These are phyloP conservation scores for Abrostola triplasia DNA, from an alignment of 2,888 invertebrate species.

Conservation along the genomic window DNA sequence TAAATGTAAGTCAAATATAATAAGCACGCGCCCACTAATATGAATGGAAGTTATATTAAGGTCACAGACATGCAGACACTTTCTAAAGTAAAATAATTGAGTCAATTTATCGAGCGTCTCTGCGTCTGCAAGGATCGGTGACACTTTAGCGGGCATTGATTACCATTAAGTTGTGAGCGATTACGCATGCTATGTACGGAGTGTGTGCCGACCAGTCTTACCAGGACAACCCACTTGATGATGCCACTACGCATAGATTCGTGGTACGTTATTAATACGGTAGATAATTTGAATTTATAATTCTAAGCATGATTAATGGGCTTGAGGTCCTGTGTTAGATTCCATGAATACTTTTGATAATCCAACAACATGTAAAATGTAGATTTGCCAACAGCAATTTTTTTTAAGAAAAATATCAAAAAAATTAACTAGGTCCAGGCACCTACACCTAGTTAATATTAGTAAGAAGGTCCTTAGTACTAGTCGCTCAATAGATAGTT, in stretches of 20 bases:
- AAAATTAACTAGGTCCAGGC: too few relatives aligned
- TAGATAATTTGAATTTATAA: slow-evolving; percentile 31
- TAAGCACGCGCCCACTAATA: slow-evolving; percentile 58
- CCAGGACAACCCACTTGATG: slow-evolving; percentile 31
- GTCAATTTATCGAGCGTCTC: slow-evolving; percentile 74
- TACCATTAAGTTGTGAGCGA: slow-evolving; percentile 54
- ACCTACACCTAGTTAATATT: too few relatives aligned
- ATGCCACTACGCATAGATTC: slow-evolving; percentile 38
- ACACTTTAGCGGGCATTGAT: slow-evolving; percentile 65
- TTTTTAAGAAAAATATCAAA: too few relatives aligned
- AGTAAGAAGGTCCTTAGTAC: too few relatives aligned
- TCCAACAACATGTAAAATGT: too few relatives aligned
- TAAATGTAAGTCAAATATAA: slow-evolving; percentile 62
- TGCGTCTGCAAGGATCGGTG: slow-evolving; percentile 72
- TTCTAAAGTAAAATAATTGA: slow-evolving; percentile 76
- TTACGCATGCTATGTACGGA: slow-evolving; percentile 52
- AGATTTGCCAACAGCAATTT: too few relatives aligned
- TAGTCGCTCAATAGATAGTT: too few relatives aligned
- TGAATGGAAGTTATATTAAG: slow-evolving; percentile 77
- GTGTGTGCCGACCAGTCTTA: slow-evolving; percentile 32
- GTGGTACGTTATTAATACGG: slow-evolving; percentile 40
- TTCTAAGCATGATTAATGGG: not conserved
- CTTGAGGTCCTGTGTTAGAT: not conserved
- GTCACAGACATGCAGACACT: slow-evolving; percentile 70
- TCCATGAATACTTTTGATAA: not conserved